Conservation (phyloP, 2,113 vertebrate species). For the Gavia stellata region DNA sequence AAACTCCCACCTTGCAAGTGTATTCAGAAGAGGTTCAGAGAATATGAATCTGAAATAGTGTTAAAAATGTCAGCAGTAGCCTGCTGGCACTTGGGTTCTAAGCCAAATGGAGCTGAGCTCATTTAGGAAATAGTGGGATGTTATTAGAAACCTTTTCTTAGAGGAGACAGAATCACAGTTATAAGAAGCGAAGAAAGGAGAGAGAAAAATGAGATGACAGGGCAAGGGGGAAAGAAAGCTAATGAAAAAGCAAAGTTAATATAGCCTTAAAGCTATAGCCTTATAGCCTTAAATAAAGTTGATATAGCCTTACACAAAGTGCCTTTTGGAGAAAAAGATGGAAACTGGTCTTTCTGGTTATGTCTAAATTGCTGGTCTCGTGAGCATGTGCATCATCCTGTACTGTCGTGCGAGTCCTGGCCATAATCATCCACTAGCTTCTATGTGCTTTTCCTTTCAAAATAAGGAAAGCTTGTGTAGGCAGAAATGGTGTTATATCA, state of each 20-base stretch:
- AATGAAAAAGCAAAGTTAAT: background rate
- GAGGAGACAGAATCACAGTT: background rate
- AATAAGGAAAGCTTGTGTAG: background rate
- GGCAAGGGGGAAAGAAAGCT: background rate
- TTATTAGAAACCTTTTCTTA: background rate
- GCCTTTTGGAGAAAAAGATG: background rate
- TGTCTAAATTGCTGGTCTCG: background rate
- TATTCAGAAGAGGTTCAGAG: background rate
- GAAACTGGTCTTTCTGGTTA: background rate
- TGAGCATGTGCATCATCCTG: background rate
- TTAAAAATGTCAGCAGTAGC: background rate
- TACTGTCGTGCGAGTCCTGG: background rate
- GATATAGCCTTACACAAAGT: background rate
- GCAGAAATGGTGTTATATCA: background rate
- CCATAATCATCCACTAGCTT: background rate
- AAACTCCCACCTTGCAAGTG: background rate
- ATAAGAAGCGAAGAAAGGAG: background rate
- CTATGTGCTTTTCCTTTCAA: background rate
- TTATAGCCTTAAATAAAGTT: background rate
- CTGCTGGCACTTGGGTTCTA: background rate
- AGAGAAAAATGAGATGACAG: background rate
- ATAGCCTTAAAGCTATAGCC: background rate
- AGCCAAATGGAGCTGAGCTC: background rate
- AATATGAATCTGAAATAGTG: background rate
- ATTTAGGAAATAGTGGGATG: background rate